Evolutionary conservation across 1,140 invertebrate genomes (phyloP).

Genomic region (Drosophila serrata): DNA sequence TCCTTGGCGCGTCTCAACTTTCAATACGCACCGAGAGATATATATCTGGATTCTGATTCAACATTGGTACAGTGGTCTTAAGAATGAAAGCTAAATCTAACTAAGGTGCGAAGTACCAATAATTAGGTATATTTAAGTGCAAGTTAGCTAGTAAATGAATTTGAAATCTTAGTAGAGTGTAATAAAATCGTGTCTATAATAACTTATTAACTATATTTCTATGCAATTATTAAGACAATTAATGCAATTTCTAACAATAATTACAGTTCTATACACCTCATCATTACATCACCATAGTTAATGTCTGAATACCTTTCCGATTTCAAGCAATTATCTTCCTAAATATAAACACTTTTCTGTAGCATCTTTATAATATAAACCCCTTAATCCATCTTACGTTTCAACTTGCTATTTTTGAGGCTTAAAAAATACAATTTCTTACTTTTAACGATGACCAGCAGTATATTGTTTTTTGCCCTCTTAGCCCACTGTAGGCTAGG

Average conservation of each 20-base stretch:
- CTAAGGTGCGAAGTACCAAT: rapidly evolving
- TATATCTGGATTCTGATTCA: constrained; percentile 39
- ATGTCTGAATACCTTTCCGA: neutral
- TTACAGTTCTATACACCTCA: neutral
- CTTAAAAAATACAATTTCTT: neutral
- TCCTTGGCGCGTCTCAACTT: constrained; percentile 67
- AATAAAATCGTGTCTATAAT: neutral
- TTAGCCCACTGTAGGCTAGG: constrained; percentile 4
- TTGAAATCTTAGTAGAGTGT: no score
- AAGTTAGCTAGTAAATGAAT: no score
- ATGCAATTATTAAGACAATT: neutral
- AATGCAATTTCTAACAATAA: neutral
- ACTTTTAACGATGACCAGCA: constrained; percentile 5
- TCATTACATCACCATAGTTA: neutral
- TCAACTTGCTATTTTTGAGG: neutral
- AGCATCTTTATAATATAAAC: neutral
- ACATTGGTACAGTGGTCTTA: neutral
- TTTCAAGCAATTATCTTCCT: neutral
- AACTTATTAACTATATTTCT: neutral
- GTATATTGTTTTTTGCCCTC: neutral
- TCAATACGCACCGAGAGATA: constrained; percentile 66
- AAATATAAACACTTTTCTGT: neutral
- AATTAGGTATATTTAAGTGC: no score
- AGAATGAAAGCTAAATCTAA: neutral
- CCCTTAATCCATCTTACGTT: neutral